Base-by-base conservation (phyloP, 92 coral and sea anemone genomes). In the Bergia puertoricense region DNA sequence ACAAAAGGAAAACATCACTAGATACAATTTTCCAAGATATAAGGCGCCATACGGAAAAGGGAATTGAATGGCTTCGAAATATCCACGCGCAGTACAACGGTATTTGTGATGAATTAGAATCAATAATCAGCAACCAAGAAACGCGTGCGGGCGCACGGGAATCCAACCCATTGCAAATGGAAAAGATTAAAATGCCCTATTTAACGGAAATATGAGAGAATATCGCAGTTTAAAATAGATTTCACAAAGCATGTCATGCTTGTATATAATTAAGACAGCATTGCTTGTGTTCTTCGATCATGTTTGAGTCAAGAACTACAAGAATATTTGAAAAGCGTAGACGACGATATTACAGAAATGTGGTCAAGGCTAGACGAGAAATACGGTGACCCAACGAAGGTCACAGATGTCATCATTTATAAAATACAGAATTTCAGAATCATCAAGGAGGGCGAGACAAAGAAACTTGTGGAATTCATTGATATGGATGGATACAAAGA, bases 191-290 rank as follows among this genome's bases (percentile, higher is more conserved):
- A 54, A 54, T 54, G 59, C 59, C 59, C 59, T 15, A 54, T 54
- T 23, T 54, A 16, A 54, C 10, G 59, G 59, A 54, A 50, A 75
- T 15, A 14, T 75, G 40, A 16, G 79, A 18, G 79, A 75, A 22
- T 75, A 75, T 41, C 90, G 23, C 90, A 79, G 44, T 93, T 93
- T 23, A 91, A 89, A 62, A 71, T 51, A 22, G 93, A 93, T 41
- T 93, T 91, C 85, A 42, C 82, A 69, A 86, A 71, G 43, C 95
- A 89, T 57, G 91, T 89, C 20, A 72, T 69, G 86, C 80, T 89
- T 88, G 56, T 46, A 68, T 44, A 78, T 48, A 82, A 88, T 48
- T 18, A 80, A 71, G 74, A 91, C 90, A 71, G 73, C 95, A 14
- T 16, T 30, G 30, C 59, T 71, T 92, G 88, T 50, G 84, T 81